Percentiles rank a stretch among this genome's conserved stretches.
Evolutionary conservation across 2,113 vertebrate genomes (phyloP).

Genomic region (Catharus minimus): DNA sequence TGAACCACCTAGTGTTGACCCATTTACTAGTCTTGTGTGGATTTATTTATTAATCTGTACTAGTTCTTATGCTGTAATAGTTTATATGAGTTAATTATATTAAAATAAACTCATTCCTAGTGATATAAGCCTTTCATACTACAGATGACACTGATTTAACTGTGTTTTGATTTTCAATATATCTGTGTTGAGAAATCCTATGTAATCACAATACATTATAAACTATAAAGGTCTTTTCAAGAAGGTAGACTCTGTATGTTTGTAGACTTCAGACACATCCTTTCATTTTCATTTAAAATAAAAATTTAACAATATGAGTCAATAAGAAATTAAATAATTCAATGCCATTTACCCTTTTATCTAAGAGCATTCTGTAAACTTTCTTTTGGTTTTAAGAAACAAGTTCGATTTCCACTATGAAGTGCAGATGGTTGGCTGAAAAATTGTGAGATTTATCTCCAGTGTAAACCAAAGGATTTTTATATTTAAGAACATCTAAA

Average conservation of each 20-base stretch:
- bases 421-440: rapidly evolving
- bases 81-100: not conserved
- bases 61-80: not conserved
- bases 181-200: not conserved
- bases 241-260: not conserved
- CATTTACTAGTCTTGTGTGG: not conserved
- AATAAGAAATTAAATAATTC: not conserved
- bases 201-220: not conserved
- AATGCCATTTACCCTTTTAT: not conserved
- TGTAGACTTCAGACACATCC: not conserved
- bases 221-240: not conserved
- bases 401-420: not conserved
- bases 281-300: not conserved
- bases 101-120: not conserved
- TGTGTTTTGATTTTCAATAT: not conserved
- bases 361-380: not conserved
- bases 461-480: not conserved
- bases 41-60: not conserved
- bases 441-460: not conserved
- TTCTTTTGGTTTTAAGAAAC: not conserved
- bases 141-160: not conserved
- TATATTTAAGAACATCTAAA: not conserved
- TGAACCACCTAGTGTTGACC: not conserved
- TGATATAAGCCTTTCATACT: not conserved
- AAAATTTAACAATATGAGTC: not conserved